phyloP scores from a whole-genome alignment of 2,797 vertebrate species.

The Otus scops region DNA sequence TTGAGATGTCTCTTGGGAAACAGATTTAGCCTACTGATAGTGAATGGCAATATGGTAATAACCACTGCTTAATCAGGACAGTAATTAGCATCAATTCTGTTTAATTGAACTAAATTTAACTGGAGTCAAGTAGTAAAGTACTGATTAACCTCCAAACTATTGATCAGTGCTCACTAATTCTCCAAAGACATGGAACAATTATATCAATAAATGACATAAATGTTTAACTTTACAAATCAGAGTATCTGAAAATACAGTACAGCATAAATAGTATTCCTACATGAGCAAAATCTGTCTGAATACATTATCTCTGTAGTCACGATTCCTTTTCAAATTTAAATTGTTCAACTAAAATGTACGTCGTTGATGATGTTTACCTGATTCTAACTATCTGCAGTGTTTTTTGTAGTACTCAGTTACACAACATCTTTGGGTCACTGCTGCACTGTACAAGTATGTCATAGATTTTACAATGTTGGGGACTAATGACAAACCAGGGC shows the following conservation, averaged over 20 bases:
- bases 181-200: constrained; percentile 27
- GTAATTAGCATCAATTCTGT: constrained; percentile 54
- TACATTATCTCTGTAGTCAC: background rate
- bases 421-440: background rate
- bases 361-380: background rate
- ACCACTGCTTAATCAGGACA: constrained; percentile 54
- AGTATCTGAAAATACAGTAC: background rate
- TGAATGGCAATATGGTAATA: constrained; percentile 46
- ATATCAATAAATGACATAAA: constrained; percentile 42
- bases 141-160: constrained; percentile 63
- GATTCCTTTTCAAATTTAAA: constrained; percentile 13
- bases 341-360: background rate
- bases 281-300: background rate
- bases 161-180: constrained; percentile 36
- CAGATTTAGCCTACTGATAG: constrained; percentile 26
- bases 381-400: background rate
- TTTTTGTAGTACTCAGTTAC: background rate
- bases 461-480: background rate
- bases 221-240: constrained; percentile 26
- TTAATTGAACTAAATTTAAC: constrained; percentile 59
- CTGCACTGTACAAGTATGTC: background rate
- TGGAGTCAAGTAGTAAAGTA: constrained; percentile 28
- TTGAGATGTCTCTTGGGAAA: constrained; percentile 2
- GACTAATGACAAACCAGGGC: background rate
- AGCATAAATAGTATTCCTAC: background rate